Evolutionary conservation across 2,888 invertebrate species (phyloP), one percentile per base, ranked within the genome.

Genomic region (Microlaimidae sp.): DNA sequence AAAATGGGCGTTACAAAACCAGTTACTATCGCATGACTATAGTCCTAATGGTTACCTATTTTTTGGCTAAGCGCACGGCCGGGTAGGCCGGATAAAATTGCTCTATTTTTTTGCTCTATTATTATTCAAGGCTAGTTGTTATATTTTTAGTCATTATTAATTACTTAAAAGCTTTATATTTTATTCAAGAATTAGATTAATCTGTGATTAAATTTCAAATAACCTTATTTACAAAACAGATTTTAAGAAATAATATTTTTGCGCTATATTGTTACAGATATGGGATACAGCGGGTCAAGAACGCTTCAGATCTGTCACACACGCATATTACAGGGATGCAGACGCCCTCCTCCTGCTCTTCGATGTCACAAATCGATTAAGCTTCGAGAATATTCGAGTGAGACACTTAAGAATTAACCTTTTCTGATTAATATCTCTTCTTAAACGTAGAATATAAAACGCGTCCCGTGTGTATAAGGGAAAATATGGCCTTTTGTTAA

Each of bases 231-330:
- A n/a, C n/a, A n/a, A n/a, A n/a, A n/a, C 25, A 51, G 1, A 4
- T 13, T 1, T 1, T 24, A 27, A 25, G 7, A 13, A 43, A 32
- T 21, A 23, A 23, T 48, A 21, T 4, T 28, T 38, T n/a, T 23
- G 17, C 42, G n/a, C 29, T 59, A 43, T n/a, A n/a, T n/a, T n/a
- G n/a, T n/a, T n/a, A n/a, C 47, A 71, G 77, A 88, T 89, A 69
- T 89, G 88, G 88, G 89, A 89, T 75, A 89, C 88, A 2, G 89
- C 89, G 1, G 89, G 89, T 0, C 89, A 89, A 70, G 89, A 90
- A 73, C 79, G 88, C 66, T 89, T 90, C 71, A 80, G 89, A 59
- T 88, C 88, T 72, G 85, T 89, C 28, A 89, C 89, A 10, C 86
- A 87, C 67, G 86, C 89, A 7, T 90, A 90, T 71, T 89, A 89